Evolutionary conservation across 2,113 vertebrate species (phyloP).

Genomic region (Chaetodon auriga): DNA sequence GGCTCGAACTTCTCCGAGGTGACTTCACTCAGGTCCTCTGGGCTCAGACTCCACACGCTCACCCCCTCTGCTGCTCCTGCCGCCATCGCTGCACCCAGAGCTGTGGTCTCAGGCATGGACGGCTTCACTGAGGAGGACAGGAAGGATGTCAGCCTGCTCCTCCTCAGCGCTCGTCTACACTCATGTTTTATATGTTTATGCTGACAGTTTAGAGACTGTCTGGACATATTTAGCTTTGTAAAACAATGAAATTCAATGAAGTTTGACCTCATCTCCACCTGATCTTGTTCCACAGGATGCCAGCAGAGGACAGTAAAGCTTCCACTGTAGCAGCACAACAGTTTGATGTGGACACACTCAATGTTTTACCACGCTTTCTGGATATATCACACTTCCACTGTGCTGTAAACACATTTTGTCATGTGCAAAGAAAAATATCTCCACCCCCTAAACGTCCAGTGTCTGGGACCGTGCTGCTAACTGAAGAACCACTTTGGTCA

Average conservation of each 20-base stretch:
- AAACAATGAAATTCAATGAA: too few species aligned
- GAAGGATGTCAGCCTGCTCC: too few species aligned
- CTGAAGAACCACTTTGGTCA: not conserved
- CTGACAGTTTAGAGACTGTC: too few species aligned
- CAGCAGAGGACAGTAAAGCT: conserved; percentile 6
- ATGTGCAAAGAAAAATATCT: not conserved
- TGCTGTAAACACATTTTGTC: not conserved
- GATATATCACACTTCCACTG: not conserved
- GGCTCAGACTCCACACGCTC: conserved; percentile 91
- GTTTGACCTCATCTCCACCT: too few species aligned
- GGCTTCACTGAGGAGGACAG: conserved; percentile 91
- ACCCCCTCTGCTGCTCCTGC: conserved; percentile 94
- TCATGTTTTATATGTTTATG: too few species aligned
- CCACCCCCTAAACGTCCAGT: not conserved
- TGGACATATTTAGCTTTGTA: too few species aligned
- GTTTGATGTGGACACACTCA: not conserved
- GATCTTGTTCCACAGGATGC: not conserved
- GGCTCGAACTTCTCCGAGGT: conserved; percentile 94
- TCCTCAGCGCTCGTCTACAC: too few species aligned
- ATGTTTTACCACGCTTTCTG: not conserved
- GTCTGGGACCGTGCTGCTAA: not conserved
- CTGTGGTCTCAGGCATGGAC: conserved; percentile 96
- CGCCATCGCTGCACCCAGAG: conserved; percentile 95
- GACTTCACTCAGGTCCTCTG: conserved; percentile 90
- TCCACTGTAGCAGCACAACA: not conserved